phyloP scores from a whole-genome alignment of 1,140 invertebrate genomes.

The Cotesia vestalis region DNA sequence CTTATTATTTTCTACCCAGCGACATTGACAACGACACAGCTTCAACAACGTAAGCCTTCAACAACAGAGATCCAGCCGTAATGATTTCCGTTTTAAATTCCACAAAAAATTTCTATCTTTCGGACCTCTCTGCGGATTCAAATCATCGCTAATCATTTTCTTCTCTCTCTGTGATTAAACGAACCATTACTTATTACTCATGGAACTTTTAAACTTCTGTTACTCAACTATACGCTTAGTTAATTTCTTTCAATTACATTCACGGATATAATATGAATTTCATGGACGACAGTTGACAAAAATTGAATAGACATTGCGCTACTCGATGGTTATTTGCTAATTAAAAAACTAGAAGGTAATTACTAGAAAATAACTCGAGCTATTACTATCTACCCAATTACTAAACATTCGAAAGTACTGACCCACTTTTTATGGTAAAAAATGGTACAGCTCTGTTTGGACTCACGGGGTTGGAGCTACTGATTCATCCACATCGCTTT shows the following conservation, averaged over 20 bases:
- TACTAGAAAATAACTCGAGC: not conserved
- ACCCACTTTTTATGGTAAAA: slow-evolving; percentile 8
- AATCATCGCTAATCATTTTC: not conserved
- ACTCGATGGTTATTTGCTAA: not conserved
- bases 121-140: not conserved
- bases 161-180: too few species aligned
- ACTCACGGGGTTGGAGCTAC: not conserved
- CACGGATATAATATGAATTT: too few species aligned
- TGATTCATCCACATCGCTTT: not conserved
- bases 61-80: not conserved
- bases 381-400: slow-evolving; percentile 10
- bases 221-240: too few species aligned
- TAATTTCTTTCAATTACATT: too few species aligned
- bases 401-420: not conserved
- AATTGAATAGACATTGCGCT: not conserved
- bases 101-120: not conserved
- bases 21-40: slow-evolving; percentile 10
- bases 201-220: too few species aligned
- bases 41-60: not conserved
- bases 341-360: not conserved
- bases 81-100: not conserved
- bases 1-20: slow-evolving; percentile 15
- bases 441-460: not conserved
- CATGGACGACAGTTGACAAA: too few species aligned
- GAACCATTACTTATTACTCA: too few species aligned